Base-by-base conservation (phyloP, 2,888 invertebrate species). In the Dyspetes luteomarginatus region DNA sequence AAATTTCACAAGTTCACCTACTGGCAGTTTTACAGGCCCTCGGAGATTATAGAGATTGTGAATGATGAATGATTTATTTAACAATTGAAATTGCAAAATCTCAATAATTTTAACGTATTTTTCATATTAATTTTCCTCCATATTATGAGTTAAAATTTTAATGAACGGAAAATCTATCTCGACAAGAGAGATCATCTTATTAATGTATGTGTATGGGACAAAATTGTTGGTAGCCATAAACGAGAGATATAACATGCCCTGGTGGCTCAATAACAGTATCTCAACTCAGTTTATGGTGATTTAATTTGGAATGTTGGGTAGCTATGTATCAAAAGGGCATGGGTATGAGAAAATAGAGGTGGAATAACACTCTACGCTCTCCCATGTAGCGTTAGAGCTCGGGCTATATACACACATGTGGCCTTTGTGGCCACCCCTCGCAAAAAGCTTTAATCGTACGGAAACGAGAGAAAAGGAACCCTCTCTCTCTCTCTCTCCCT, bases 281-380 rank as follows among this genome's bases (percentile, higher is more conserved):
- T 78, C 81, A 74, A 85, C 85, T 81, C 85, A 85, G 84, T 87
- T 88, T 88, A 88, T 87, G 87, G 87, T 88, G 88, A 88, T 88
- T 88, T 88, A 87, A 88, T 88, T 88, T 88, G 86, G 85, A 85
- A 86, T 83, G 83, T 85, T 83, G 82, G 81, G 45, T 76, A 82
- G 82, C 77, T 58, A 65, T 81, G 77, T 74, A 81, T 81, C 81
- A 81, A 77, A 55, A 50, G 65, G 30, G 30, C 69, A 30, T n/a
- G 41, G 43, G 52, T 5, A 7, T 24, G 67, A 30, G 26, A 26
- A 50, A 50, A 41, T 2, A 26, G 19, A 15, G 64, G 7, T 0
- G 26, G 28, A 12, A 12, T 36, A 36, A 36, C 36, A 36, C 36
- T 12, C 36, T 12, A 12, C 7, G 12, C 36, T 36, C 36, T 36